Conservation (phyloP, 1,140 invertebrate genomes). For the Teleogryllus occipitalis region DNA sequence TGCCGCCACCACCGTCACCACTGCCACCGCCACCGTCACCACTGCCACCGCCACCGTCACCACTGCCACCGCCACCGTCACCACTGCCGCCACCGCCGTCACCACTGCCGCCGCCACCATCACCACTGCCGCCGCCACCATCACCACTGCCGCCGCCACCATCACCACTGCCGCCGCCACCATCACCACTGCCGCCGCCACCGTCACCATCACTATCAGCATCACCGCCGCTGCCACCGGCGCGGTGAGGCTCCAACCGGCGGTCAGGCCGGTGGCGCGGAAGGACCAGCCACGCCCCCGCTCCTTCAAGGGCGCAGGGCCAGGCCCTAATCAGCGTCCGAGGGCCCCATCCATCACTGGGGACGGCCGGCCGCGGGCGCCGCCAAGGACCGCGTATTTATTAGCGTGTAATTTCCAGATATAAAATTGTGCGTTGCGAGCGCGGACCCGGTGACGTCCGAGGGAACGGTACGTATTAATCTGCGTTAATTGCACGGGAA, state of each 20-base stretch:
- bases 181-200: too few relatives aligned
- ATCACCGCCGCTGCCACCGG: too few relatives aligned
- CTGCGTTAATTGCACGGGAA: neutral
- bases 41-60: too few relatives aligned
- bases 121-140: too few relatives aligned
- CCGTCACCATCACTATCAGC: too few relatives aligned
- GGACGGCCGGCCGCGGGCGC: neutral
- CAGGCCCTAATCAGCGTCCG: neutral
- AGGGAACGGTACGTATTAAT: neutral
- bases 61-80: too few relatives aligned
- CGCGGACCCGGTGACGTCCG: neutral
- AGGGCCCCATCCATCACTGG: neutral
- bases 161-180: too few relatives aligned
- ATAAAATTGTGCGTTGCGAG: neutral
- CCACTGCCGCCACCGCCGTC: too few relatives aligned
- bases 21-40: too few relatives aligned
- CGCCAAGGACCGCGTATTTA: neutral
- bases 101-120: too few relatives aligned
- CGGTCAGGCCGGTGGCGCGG: neutral
- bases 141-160: too few relatives aligned
- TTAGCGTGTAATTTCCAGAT: neutral
- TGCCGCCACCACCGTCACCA: too few relatives aligned
- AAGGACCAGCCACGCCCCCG: neutral
- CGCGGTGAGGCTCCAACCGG: neutral
- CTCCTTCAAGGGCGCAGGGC: neutral